These are phyloP conservation scores for Haliaeetus leucogaster DNA, from an alignment of 2,113 vertebrate species.

Conservation along the genomic window DNA sequence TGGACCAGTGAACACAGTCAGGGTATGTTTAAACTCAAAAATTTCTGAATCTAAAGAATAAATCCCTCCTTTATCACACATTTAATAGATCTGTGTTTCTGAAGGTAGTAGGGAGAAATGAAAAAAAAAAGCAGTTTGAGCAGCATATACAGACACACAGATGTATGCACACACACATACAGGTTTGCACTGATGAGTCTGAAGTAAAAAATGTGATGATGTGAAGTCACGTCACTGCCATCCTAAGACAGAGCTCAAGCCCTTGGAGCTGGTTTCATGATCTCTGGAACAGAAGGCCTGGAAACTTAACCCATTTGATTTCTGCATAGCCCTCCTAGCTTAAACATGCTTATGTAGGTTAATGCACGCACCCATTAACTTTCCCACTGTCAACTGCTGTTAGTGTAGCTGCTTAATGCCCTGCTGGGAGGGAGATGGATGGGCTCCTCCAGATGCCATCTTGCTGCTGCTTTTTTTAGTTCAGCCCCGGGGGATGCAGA, in stretches of 20 bases:
- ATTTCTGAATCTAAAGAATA: background rate
- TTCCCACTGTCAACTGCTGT: slow-evolving; percentile 11
- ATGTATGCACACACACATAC: background rate
- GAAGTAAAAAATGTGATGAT: background rate
- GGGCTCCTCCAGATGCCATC: slow-evolving; percentile 1
- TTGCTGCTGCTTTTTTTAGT: background rate
- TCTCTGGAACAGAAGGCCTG: background rate
- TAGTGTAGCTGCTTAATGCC: background rate
- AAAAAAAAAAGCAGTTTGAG: background rate
- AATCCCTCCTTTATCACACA: background rate
- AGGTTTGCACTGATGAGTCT: background rate
- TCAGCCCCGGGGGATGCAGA: background rate
- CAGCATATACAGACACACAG: background rate
- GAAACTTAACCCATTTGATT: background rate
- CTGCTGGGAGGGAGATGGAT: slow-evolving; percentile 22
- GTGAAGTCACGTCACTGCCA: background rate
- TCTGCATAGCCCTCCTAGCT: background rate
- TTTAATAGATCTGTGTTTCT: background rate
- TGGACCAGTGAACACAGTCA: background rate
- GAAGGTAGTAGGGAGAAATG: background rate
- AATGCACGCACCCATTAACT: slow-evolving; percentile 3
- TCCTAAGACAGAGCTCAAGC: background rate
- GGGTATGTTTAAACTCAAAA: background rate
- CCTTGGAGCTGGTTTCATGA: background rate
- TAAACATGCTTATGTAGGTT: background rate